Evolutionary conservation across 2,113 vertebrate species (phyloP), one percentile per base, ranked within the genome.

Genomic region (Athene noctua): DNA sequence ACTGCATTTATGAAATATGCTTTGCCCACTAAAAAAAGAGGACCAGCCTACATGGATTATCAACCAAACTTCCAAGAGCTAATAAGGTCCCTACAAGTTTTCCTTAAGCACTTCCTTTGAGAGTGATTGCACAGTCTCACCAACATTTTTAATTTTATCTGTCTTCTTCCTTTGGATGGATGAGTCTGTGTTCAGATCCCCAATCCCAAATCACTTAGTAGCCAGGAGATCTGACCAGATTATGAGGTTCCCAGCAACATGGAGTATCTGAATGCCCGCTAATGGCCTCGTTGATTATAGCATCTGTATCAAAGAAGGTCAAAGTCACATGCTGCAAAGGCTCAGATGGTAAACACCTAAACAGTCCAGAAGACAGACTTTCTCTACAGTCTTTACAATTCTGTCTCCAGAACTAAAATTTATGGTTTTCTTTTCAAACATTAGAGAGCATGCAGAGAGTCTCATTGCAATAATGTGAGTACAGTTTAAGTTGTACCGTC

Each of bases 391-490:
- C 13, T 12, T 59, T 58, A 13, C 4, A 73, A 15, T 13, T 54
- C 16, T 49, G 16, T n/a, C 34, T 65, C 7, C 9, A 34, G 57
- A 34, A 62, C 6, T 9, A 36, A 42, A 68, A 14, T 18, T 9
- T 20, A 5, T 0, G 0, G 4, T 3, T 16, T 11, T 15, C 6
- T 85, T 62, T 57, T 29, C 46, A 71, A 71, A 51, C 4, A 34
- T 4, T 25, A 26, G 36, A 82, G 36, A 40, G 21, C 25, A 29
- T 0, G 0, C 4, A 36, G 19, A 91, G 44, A 12, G 2, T 44
- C 18, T 44, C 19, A 49, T 2, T 54, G 23, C 13, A 19, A 8
- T 13, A 30, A 44, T n/a, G 11, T 34, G 11, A 27, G 34, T 7
- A 19, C 14, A 32, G 7, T 14, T 38, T 17, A 27, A 29, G 6